Percentiles rank a stretch among this genome's conserved stretches.
Evolutionary conservation across 2,888 invertebrate species (phyloP).

Genomic region (Lamellibrachia columna): DNA sequence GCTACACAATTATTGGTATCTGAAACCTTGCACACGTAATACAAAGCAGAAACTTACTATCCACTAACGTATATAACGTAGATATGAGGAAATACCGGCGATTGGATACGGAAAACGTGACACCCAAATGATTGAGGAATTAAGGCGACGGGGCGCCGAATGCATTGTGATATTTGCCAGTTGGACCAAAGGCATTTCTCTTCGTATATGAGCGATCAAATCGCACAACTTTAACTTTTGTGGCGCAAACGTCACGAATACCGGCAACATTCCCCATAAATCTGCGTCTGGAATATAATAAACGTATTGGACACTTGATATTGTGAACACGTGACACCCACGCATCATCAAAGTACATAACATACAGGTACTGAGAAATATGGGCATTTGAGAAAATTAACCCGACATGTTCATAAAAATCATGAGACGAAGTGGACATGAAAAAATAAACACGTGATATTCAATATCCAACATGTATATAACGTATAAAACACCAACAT

Average conservation of each 20-base stretch:
- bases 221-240: too few species aligned
- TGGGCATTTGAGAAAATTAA: not conserved
- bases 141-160: too few species aligned
- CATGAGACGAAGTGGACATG: not conserved
- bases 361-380: not conserved
- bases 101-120: not conserved
- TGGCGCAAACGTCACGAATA: too few species aligned
- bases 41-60: not conserved
- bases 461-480: not conserved
- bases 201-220: too few species aligned
- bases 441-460: not conserved
- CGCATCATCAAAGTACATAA: too few species aligned
- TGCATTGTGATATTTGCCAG: too few species aligned
- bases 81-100: not conserved
- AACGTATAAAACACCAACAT: not conserved
- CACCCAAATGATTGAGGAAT: not conserved
- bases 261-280: too few species aligned
- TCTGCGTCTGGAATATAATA: too few species aligned
- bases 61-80: not conserved
- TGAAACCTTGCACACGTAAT: not conserved
- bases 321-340: too few species aligned
- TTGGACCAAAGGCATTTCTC: too few species aligned
- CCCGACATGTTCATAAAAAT: too few species aligned
- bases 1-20: not conserved
- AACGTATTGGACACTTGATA: too few species aligned